These are phyloP conservation scores for Mugil cephalus DNA, from an alignment of 2,113 vertebrate species.

Conservation along the genomic window DNA sequence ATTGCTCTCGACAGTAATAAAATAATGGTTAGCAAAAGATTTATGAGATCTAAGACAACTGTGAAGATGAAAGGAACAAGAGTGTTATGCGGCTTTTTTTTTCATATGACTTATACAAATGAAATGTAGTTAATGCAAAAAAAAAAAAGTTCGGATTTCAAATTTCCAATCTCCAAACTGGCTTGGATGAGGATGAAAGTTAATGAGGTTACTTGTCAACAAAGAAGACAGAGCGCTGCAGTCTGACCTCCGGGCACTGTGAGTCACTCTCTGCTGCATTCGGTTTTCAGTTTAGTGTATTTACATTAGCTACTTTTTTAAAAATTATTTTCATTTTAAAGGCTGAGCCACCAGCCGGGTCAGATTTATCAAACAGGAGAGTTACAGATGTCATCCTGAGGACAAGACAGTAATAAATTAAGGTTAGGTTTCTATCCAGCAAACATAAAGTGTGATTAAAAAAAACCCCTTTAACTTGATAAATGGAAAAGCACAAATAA, in stretches of 20 bases:
- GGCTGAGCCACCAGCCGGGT: not conserved
- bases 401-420: slow-evolving; percentile 11
- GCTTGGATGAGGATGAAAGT: slow-evolving; percentile 55
- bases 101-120: slow-evolving; percentile 37
- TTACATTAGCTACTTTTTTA: not conserved
- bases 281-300: slow-evolving; percentile 18
- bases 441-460: slow-evolving; percentile 8
- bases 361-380: slow-evolving; percentile 36
- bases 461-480: slow-evolving; percentile 28
- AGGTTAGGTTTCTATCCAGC: not conserved
- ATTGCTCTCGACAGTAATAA: slow-evolving; percentile 31
- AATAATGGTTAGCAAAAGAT: slow-evolving; percentile 46
- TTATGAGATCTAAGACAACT: slow-evolving; percentile 18
- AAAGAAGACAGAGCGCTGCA: slow-evolving; percentile 30
- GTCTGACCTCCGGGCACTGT: slow-evolving; percentile 35
- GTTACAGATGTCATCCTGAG: slow-evolving; percentile 1
- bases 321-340: too few species aligned
- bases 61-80: slow-evolving; percentile 35
- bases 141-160: slow-evolving; percentile 32
- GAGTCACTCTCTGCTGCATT: slow-evolving; percentile 21
- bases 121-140: slow-evolving; percentile 17
- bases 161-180: slow-evolving; percentile 41
- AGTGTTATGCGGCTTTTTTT: slow-evolving; percentile 18
- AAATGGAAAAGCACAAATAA: slow-evolving; percentile 24
- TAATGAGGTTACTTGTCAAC: slow-evolving; percentile 68